Base-by-base conservation (phyloP, 2,113 vertebrate species). In the Eulacestoma nigropectus region DNA sequence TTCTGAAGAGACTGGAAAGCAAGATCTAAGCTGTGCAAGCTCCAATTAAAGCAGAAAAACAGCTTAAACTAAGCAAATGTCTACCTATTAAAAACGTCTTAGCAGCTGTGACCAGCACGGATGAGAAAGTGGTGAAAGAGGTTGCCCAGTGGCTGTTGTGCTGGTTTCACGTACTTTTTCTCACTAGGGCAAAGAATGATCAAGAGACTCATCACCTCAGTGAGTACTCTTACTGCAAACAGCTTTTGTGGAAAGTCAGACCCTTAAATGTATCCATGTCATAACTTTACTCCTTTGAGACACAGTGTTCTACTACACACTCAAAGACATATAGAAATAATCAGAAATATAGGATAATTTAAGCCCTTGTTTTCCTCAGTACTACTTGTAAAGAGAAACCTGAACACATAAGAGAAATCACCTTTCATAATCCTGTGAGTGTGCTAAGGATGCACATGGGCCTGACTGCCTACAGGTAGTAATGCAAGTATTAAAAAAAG, bases 201-300 rank as follows among this genome's bases (percentile, higher is more conserved):
- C 85, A 95, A 92, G 89, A 95, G 91, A 95, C 84, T 87, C 72
- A 83, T 57, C 67, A 88, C 64, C 64, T 89, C 82, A 89, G 30
- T 55, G 91, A 80, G 33, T 39, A 44, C 42, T 83, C 68, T 35
- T 62, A 68, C 44, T 62, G 57, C 53, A 69, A 94, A 93, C 53
- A 85, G 77, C 41, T 56, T 67, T 53, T 56, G 67, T 44, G 77
- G 35, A 70, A 93, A 95, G 59, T n/a, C 84, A 85, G 59, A 65
- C n/a, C 60, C 52, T 67, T 84, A 92, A 88, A 90, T 41, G 76
- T 6, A 81, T 18, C 29, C 32, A 72, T 17, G 26, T 67, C 11
- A 53, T 65, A 49, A 85, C 82, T 87, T 87, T 69, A 76, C 59
- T 62, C 50, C 30, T 9, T 32, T 3, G 26, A 94, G 85, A 77